phyloP scores from a whole-genome alignment of 2,797 vertebrate genomes.

The Hemitrygon akajei region DNA sequence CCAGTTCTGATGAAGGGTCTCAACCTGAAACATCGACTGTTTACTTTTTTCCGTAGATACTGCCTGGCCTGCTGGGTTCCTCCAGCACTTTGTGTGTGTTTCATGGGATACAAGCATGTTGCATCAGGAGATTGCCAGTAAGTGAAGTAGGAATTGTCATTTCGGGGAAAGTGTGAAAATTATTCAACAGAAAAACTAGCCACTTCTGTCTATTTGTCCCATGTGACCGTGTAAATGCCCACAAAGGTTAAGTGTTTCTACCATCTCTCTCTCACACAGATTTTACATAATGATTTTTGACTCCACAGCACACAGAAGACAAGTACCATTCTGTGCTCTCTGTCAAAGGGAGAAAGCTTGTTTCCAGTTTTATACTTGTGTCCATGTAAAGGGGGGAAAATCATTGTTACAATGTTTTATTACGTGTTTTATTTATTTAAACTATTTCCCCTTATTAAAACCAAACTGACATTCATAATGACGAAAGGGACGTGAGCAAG shows the following conservation, averaged over 20 bases:
- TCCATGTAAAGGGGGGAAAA: too few relatives aligned
- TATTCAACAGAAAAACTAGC: constrained; percentile 1
- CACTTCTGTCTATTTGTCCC: constrained; percentile 31
- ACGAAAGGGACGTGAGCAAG: constrained; percentile 13
- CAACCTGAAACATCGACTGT: too few relatives aligned
- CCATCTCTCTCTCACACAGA: not conserved
- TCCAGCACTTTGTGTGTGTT: too few relatives aligned
- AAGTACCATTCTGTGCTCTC: not conserved
- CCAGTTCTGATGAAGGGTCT: too few relatives aligned
- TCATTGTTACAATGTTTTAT: not conserved
- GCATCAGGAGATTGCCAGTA: not conserved
- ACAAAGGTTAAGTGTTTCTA: constrained; percentile 22
- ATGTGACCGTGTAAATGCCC: constrained; percentile 29
- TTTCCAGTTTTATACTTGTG: not conserved
- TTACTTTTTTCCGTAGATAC: too few relatives aligned
- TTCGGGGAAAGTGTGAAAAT: constrained; percentile 14
- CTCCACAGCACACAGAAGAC: not conserved
- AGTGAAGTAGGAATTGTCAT: constrained; percentile 10
- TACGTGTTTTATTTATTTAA: not conserved
- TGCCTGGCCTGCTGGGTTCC: too few relatives aligned
- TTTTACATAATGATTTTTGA: constrained; percentile 33
- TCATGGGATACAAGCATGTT: not conserved
- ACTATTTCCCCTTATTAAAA: constrained; percentile 17
- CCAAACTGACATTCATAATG: constrained; percentile 26
- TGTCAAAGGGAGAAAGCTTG: not conserved